Percentiles rank a stretch among this genome's conserved stretches.
Conservation (phyloP, 2,888 invertebrate species). For the Xestia ashworthii region DNA sequence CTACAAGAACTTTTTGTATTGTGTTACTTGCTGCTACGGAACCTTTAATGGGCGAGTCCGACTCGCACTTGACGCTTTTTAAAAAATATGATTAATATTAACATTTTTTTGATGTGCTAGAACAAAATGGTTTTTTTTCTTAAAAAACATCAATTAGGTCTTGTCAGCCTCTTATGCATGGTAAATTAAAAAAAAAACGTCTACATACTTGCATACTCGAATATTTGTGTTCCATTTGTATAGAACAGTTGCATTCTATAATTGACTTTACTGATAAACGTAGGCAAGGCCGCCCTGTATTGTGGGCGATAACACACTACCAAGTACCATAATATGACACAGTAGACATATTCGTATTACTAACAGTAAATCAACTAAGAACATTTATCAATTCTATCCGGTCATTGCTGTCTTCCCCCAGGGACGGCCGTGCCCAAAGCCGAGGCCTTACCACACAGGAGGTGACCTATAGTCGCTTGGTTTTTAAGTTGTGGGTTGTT, state of each 20-base stretch:
- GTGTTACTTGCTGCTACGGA: too few species aligned
- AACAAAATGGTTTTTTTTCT: too few species aligned
- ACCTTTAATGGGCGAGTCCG: too few species aligned
- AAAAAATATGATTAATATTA: too few species aligned
- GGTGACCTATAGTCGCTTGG: neutral
- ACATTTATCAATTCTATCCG: neutral
- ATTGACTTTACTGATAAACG: constrained; percentile 75
- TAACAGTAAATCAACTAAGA: neutral
- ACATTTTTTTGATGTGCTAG: too few species aligned
- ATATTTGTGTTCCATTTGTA: constrained; percentile 51
- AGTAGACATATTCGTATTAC: neutral
- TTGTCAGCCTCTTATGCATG: too few species aligned
- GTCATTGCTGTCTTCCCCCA: neutral
- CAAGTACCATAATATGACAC: constrained; percentile 25
- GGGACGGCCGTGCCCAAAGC: neutral
- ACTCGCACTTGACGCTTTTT: too few species aligned
- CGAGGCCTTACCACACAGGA: neutral
- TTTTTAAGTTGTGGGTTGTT: neutral
- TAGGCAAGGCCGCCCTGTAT: constrained; percentile 70
- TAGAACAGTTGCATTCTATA: constrained; percentile 67
- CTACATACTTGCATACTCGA: neutral
- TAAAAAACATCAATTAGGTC: too few species aligned
- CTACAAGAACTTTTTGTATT: too few species aligned
- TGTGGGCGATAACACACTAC: constrained; percentile 68
- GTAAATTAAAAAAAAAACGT: too few species aligned